phyloP scores from a whole-genome alignment of 2,797 vertebrate genomes.

The Artibeus lituratus region DNA sequence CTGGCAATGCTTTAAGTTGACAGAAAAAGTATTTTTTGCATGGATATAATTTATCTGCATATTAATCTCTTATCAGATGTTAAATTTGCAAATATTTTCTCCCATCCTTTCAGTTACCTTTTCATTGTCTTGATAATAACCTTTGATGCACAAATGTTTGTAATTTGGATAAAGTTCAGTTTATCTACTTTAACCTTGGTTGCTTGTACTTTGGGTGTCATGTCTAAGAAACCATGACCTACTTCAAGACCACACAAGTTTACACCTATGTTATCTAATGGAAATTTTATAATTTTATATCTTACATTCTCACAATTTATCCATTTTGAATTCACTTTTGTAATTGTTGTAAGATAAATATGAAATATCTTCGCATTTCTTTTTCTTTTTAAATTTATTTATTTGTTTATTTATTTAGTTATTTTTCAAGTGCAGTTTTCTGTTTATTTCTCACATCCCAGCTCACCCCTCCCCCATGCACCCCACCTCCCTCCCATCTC shows the following conservation, averaged over 20 bases:
- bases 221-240: not conserved
- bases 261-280: not conserved
- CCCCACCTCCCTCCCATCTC: no score
- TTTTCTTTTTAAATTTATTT: no score
- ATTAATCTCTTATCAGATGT: not conserved
- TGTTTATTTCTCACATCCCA: no score
- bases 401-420: no score
- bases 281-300: no score
- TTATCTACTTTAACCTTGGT: no score
- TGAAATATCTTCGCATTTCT: no score
- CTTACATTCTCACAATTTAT: not conserved
- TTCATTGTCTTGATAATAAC: not conserved
- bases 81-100: not conserved
- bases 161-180: not conserved
- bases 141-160: no score
- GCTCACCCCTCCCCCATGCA: no score
- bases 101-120: not conserved
- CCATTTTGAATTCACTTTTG: not conserved
- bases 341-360: not conserved
- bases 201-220: no score
- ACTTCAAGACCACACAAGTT: not conserved
- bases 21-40: not conserved
- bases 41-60: not conserved
- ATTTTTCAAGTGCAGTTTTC: no score
- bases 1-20: not conserved